Base-by-base conservation (phyloP, 2,888 invertebrate genomes). In the Cheilosia pagana region DNA sequence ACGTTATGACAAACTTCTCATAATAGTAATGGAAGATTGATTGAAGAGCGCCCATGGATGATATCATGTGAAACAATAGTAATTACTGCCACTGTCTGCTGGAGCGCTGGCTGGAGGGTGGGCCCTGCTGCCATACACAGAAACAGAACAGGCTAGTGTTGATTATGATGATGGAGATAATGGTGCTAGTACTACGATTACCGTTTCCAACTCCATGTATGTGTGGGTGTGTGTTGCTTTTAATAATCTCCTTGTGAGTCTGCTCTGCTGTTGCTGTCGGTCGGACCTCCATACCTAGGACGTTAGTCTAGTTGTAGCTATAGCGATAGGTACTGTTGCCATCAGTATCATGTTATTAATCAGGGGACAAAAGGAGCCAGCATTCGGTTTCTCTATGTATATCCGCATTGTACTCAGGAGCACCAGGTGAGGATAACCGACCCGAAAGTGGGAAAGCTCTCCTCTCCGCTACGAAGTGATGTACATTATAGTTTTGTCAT, bases 21-120 rank as follows among this genome's bases (percentile, higher is more conserved):
- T 75, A 71, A 79, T 70, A 79, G 79, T 85, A 85, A 85, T 85
- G 79, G 75, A 79, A 79, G 79, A 85, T 85, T 85, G 83, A 85
- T 85, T 85, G 74, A 75, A 74, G 75, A 74, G 74, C 79, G 70
- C 74, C 79, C 79, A 70, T 85, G 70, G 83, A 75, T 85, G 83
- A 79, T 85, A 85, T 85, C 83, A 85, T 85, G 75, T 75, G 79
- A 75, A 85, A 85, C 83, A 85, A 85, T 85, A 85, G 83, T 85
- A 85, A 85, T 79, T 79, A 85, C 83, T 71, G 79, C 48, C 75
- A 79, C 53, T 85, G 50, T 55, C 63, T 71, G 28, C n/a, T n/a
- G 8, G 70, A 21, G 28, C 16, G 62, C 39, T 71, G 59, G 1
- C 43, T 43, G 19, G 50, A n/a, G 59, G 59, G 53, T 60, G 67